phyloP scores from a whole-genome alignment of 2,888 invertebrate genomes.

The Lysandra bellargus region DNA sequence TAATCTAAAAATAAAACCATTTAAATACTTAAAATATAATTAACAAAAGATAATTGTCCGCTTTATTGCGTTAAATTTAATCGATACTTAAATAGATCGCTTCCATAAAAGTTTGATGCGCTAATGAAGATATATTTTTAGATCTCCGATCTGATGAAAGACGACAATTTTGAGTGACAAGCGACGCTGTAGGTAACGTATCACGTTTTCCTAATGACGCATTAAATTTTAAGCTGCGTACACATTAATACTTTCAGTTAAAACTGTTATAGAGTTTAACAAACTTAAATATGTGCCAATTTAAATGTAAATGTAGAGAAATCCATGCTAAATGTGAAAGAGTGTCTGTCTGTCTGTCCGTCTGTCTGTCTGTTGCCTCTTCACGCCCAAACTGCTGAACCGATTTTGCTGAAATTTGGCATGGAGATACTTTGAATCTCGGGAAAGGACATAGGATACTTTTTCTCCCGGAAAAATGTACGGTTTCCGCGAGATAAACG shows the following conservation, averaged over 20 bases:
- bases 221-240: conserved; percentile 55
- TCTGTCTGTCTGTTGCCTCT: too few species aligned
- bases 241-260: not conserved
- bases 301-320: too few species aligned
- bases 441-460: too few species aligned
- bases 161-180: conserved; percentile 66
- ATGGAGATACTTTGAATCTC: too few species aligned
- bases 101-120: conserved; percentile 51
- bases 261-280: not conserved
- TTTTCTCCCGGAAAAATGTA: too few species aligned
- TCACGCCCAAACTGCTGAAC: too few species aligned
- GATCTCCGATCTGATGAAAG: conserved; percentile 62
- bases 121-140: conserved; percentile 76
- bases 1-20: not conserved
- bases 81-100: conserved; percentile 34
- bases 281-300: not conserved
- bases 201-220: conserved; percentile 69
- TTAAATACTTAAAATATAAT: not conserved
- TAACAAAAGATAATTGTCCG: not conserved
- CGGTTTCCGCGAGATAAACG: too few species aligned
- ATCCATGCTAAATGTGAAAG: too few species aligned
- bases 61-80: not conserved
- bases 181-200: conserved; percentile 75
- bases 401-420: too few species aligned
- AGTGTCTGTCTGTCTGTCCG: too few species aligned